phyloP scores from a whole-genome alignment of 2,797 vertebrate genomes.

The Lemur catta region DNA sequence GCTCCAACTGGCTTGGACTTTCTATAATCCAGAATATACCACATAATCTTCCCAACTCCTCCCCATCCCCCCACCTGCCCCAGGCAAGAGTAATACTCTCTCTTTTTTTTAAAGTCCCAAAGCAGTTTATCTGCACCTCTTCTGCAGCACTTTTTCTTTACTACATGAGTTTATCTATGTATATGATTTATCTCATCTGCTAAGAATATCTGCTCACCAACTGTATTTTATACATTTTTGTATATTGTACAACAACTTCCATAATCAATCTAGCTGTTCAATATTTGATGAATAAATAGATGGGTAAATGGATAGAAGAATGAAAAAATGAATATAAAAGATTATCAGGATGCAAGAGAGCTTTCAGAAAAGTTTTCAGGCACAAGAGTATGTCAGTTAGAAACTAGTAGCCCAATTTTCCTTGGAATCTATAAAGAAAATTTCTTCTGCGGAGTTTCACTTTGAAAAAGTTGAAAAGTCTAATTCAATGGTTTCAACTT shows the following conservation, averaged over 20 bases:
- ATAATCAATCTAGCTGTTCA: conserved; percentile 14
- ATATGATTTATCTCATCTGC: neutral
- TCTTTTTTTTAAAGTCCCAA: neutral
- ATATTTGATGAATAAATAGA: neutral
- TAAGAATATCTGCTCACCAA: neutral
- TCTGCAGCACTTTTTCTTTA: neutral
- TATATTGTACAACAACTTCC: neutral
- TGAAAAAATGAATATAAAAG: neutral
- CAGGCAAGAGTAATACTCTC: neutral
- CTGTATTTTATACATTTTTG: neutral
- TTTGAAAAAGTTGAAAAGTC: neutral
- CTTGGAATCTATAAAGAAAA: neutral
- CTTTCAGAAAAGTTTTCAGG: neutral
- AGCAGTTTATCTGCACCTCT: neutral
- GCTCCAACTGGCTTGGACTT: neutral
- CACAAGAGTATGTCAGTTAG: neutral
- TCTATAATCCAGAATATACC: neutral
- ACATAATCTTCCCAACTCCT: neutral
- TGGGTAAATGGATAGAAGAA: neutral
- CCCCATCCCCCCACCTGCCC: too few relatives aligned
- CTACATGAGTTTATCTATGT: neutral
- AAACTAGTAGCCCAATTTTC: neutral
- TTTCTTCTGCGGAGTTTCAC: neutral
- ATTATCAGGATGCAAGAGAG: neutral
- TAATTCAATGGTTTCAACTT: neutral